phyloP scores from a whole-genome alignment of 2,797 vertebrate species.

The Acanthiza pusilla region DNA sequence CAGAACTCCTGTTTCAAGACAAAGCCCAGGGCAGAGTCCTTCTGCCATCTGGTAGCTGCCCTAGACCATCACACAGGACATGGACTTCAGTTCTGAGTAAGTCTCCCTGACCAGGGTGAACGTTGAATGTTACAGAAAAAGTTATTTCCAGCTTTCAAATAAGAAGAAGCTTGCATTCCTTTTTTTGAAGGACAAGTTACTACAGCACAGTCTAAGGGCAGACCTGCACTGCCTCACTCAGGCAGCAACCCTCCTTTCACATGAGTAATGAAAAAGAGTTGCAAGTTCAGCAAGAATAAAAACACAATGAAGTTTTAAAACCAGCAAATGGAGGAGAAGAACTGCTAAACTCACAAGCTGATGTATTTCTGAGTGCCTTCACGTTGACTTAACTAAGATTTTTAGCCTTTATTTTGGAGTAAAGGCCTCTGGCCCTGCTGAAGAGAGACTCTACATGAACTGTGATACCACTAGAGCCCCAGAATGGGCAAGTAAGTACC shows the following conservation, averaged over 20 bases:
- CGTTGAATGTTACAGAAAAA: neutral
- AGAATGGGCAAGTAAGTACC: neutral
- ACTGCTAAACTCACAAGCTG: neutral
- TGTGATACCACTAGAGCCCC: neutral
- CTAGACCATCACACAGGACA: neutral
- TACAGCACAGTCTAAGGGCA: neutral
- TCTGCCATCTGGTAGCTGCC: neutral
- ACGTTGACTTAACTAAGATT: neutral
- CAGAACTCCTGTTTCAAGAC: conserved; percentile 6
- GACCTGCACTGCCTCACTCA: neutral
- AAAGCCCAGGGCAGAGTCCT: neutral
- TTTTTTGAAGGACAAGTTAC: neutral
- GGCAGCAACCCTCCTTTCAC: neutral
- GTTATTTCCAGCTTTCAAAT: neutral
- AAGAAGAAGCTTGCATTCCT: neutral
- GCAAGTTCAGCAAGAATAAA: neutral
- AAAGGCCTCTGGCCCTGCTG: neutral
- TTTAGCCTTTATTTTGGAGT: neutral
- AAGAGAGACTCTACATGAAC: neutral
- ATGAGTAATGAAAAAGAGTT: neutral
- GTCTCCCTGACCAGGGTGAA: neutral
- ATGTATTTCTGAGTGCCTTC: neutral
- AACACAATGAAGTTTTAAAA: neutral
- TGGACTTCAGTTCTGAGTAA: neutral
- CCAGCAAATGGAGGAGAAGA: neutral